phyloP scores from a whole-genome alignment of 2,113 vertebrate genomes.

The Marcusenius ussheri region DNA sequence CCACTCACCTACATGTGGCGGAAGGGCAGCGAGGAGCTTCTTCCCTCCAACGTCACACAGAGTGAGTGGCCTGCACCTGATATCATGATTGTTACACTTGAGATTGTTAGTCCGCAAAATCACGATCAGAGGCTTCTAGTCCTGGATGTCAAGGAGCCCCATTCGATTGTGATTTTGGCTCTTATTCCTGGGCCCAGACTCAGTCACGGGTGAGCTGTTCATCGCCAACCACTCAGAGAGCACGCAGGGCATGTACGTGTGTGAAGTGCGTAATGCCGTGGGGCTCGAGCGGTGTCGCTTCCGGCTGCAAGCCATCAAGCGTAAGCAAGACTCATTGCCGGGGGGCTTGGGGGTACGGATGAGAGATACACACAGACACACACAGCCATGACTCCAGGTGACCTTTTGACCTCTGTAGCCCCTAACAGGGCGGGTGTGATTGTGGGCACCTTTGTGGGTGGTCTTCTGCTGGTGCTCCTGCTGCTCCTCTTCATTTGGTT shows the following conservation, averaged over 20 bases:
- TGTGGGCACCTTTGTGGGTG: conserved; percentile 55
- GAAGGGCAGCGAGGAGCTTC: conserved; percentile 46
- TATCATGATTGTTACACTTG: background rate
- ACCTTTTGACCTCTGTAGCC: conserved; percentile 28
- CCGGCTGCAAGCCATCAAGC: conserved; percentile 45
- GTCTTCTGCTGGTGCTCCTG: conserved; percentile 55
- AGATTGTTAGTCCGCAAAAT: background rate
- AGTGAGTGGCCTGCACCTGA: conserved; percentile 48
- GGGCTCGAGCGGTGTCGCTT: conserved; percentile 66
- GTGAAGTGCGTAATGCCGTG: conserved; percentile 71
- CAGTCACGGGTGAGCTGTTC: conserved; percentile 57
- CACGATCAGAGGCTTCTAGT: background rate
- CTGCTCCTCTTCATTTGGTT: conserved; percentile 58
- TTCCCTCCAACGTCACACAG: conserved; percentile 44
- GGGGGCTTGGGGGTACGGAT: background rate
- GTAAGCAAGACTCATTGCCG: conserved; percentile 34
- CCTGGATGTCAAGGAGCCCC: background rate
- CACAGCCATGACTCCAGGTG: background rate
- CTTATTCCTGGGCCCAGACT: conserved; percentile 45
- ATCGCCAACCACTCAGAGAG: conserved; percentile 60
- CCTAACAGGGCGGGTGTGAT: conserved; percentile 56
- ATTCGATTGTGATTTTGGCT: background rate
- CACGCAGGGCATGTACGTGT: conserved; percentile 67
- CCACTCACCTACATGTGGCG: conserved; percentile 71
- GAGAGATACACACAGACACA: background rate